These are phyloP conservation scores for Odontomachus brunneus DNA, from an alignment of 1,140 invertebrate genomes.

Conservation along the genomic window DNA sequence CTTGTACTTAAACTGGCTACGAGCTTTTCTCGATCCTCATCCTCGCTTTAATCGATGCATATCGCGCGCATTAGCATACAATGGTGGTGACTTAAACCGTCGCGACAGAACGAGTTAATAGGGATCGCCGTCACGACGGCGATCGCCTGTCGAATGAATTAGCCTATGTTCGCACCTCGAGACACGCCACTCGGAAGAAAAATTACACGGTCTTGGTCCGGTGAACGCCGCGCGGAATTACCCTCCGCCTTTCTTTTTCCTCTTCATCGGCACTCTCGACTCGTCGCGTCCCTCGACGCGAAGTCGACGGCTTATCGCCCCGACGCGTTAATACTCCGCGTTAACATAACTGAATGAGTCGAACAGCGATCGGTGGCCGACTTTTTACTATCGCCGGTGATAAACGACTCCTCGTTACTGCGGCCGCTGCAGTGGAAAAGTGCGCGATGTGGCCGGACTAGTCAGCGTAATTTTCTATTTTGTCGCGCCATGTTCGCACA, in stretches of 20 bases:
- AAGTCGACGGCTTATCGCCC: constrained; percentile 50
- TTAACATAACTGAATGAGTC: constrained; percentile 66
- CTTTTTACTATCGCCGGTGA: constrained; percentile 26
- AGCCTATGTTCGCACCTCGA: constrained; percentile 28
- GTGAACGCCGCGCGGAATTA: constrained; percentile 2
- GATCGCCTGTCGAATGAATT: constrained; percentile 42
- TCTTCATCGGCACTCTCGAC: constrained; percentile 20
- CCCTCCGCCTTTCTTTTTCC: neutral
- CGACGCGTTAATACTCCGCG: constrained; percentile 43
- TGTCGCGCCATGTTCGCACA: neutral
- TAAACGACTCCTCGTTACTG: constrained; percentile 40
- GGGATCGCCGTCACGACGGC: constrained; percentile 24
- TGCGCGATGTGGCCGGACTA: neutral
- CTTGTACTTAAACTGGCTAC: too few species aligned
- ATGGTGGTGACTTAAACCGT: constrained; percentile 43
- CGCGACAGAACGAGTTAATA: constrained; percentile 45
- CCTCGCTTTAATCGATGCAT: constrained; percentile 15
- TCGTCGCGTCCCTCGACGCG: too few species aligned
- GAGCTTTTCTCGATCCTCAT: constrained; percentile 22
- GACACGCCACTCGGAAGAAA: constrained; percentile 54
- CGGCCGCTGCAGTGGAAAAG: constrained; percentile 6
- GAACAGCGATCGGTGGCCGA: constrained; percentile 21
- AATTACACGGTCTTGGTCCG: constrained; percentile 45
- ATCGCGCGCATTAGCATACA: constrained; percentile 43
- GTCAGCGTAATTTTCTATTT: constrained; percentile 4